Percentiles rank a stretch among this genome's conserved stretches.
phyloP scores from a whole-genome alignment of 2,113 vertebrate species.

The Peromyscus polionotus region DNA sequence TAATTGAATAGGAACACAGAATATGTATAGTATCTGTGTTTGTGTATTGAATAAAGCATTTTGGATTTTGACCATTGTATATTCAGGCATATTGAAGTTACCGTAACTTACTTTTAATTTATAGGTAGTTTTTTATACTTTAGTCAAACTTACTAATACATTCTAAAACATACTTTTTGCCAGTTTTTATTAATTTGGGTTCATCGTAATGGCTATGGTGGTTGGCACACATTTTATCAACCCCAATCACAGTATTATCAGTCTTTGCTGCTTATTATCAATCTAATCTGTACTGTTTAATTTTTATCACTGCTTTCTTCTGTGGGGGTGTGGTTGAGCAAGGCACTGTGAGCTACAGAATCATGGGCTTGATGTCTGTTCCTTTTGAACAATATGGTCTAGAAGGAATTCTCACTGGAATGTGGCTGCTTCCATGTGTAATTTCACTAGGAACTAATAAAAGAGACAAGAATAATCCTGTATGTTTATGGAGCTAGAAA shows the following conservation, averaged over 20 bases:
- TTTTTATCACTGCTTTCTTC: background rate
- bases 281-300: constrained; percentile 9
- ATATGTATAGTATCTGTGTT: background rate
- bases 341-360: fast-evolving
- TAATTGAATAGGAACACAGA: background rate
- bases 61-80: background rate
- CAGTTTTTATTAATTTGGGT: background rate
- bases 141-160: background rate
- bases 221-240: background rate
- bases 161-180: background rate
- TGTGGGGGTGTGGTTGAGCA: background rate
- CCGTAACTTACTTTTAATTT: background rate
- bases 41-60: background rate
- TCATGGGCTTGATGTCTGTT: background rate
- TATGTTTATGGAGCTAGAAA: background rate
- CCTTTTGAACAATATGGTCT: background rate
- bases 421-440: background rate
- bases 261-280: constrained; percentile 13
- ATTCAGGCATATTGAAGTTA: background rate
- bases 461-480: background rate
- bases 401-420: background rate
- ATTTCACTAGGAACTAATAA: background rate
- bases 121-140: background rate
- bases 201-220: background rate
- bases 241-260: background rate